These are phyloP conservation scores for Manduca sexta DNA, from an alignment of 1,140 invertebrate species.

Conservation along the genomic window DNA sequence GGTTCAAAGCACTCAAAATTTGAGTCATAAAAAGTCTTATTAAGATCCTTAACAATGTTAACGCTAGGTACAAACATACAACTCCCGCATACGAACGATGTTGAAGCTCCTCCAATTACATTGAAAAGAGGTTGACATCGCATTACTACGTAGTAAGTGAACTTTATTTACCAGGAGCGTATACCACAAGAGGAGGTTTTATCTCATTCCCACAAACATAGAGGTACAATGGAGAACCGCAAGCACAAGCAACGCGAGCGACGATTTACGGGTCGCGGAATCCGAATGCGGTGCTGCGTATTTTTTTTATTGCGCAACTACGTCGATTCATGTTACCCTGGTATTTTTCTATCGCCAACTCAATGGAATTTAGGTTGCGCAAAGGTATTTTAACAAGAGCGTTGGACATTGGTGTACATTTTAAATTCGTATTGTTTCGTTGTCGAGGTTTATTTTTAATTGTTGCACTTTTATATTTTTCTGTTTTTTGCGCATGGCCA, in stretches of 20 bases:
- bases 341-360: slow-evolving; percentile 23
- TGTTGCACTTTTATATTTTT: too few relatives aligned
- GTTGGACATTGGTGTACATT: not conserved
- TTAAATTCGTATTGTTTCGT: too few relatives aligned
- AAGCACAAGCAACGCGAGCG: slow-evolving; percentile 23
- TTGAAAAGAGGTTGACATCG: too few relatives aligned
- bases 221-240: slow-evolving; percentile 20
- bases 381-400: slow-evolving; percentile 16
- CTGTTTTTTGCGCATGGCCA: too few relatives aligned
- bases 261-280: slow-evolving; percentile 30
- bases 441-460: too few relatives aligned
- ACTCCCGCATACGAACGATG: too few relatives aligned
- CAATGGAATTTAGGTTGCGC: slow-evolving; percentile 19
- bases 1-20: too few relatives aligned
- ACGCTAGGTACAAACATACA: too few relatives aligned
- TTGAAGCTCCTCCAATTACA: too few relatives aligned
- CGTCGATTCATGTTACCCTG: slow-evolving; percentile 26
- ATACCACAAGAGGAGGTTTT: not conserved
- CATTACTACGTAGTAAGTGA: too few relatives aligned
- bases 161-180: not conserved
- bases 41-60: too few relatives aligned
- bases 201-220: not conserved
- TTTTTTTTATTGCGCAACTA: slow-evolving; percentile 24
- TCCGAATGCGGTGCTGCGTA: slow-evolving; percentile 19
- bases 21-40: too few relatives aligned